Percentiles rank a stretch among this genome's conserved stretches.
Evolutionary conservation across 2,797 vertebrate species (phyloP).

Genomic region (Serranus cabrilla): DNA sequence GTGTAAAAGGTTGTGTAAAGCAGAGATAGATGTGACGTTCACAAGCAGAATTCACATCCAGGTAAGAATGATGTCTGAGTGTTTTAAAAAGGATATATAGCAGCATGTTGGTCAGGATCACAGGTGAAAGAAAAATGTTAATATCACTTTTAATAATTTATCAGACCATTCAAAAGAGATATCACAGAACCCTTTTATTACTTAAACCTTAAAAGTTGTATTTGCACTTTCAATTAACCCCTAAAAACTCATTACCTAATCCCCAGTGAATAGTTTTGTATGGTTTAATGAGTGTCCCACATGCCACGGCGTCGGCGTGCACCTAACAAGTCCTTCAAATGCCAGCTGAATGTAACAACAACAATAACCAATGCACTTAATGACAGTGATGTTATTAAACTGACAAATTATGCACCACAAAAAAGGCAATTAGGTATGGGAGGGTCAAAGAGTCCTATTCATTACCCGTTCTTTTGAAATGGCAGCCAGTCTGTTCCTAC

Average conservation of each 20-base stretch:
- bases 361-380: slow-evolving; percentile 77
- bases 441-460: slow-evolving; percentile 79
- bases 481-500: slow-evolving; percentile 78
- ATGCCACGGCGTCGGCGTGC: slow-evolving; percentile 29
- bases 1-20: slow-evolving; percentile 4
- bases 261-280: background rate
- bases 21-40: background rate
- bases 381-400: slow-evolving; percentile 80
- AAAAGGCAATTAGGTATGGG: slow-evolving; percentile 77
- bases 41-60: slow-evolving; percentile 17
- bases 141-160: slow-evolving; percentile 14
- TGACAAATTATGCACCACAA: slow-evolving; percentile 75
- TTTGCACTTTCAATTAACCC: background rate
- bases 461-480: slow-evolving; percentile 83
- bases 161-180: background rate
- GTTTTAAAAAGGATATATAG: background rate
- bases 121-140: background rate
- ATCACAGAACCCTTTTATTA: slow-evolving; percentile 2
- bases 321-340: slow-evolving; percentile 75
- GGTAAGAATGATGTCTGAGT: background rate
- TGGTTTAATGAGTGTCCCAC: slow-evolving; percentile 69
- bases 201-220: slow-evolving; percentile 5
- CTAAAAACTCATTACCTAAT: slow-evolving; percentile 3
- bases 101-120: background rate
- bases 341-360: slow-evolving; percentile 76